Conservation (phyloP, 2,888 invertebrate genomes). For the Papilio protenor region DNA sequence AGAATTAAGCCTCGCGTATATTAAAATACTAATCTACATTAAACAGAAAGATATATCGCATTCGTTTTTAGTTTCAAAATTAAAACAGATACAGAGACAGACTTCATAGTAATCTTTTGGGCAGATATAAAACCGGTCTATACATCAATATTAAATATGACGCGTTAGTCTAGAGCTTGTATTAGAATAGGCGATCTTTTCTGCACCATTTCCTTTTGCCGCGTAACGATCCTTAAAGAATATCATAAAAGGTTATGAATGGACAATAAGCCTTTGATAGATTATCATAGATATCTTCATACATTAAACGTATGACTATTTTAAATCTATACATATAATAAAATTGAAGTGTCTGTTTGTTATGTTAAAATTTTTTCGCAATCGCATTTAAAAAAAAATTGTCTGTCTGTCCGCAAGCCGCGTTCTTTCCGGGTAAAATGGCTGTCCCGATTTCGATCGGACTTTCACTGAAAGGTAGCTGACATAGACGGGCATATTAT, state of each 20-base stretch:
- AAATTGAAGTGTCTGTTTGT: too few relatives aligned
- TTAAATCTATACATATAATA: neutral
- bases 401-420: too few relatives aligned
- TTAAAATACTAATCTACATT: neutral
- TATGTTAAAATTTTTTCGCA: too few relatives aligned
- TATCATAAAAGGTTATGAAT: constrained; percentile 1
- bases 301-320: neutral
- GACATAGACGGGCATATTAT: too few relatives aligned
- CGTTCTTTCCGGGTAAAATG: too few relatives aligned
- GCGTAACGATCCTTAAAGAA: neutral
- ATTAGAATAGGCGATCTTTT: constrained; percentile 7
- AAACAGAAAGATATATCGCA: too few relatives aligned
- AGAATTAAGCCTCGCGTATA: neutral
- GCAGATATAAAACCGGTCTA: neutral
- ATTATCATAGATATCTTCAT: neutral
- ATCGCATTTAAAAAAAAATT: too few relatives aligned
- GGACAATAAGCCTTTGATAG: neutral
- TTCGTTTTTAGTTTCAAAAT: too few relatives aligned
- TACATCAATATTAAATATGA: neutral
- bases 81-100: too few relatives aligned
- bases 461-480: too few relatives aligned
- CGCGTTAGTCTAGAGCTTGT: neutral
- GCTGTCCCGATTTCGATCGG: too few relatives aligned
- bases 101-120: too few relatives aligned
- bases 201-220: neutral